phyloP scores from a whole-genome alignment of 1,140 invertebrate genomes.

The Anoplophora glabripennis region DNA sequence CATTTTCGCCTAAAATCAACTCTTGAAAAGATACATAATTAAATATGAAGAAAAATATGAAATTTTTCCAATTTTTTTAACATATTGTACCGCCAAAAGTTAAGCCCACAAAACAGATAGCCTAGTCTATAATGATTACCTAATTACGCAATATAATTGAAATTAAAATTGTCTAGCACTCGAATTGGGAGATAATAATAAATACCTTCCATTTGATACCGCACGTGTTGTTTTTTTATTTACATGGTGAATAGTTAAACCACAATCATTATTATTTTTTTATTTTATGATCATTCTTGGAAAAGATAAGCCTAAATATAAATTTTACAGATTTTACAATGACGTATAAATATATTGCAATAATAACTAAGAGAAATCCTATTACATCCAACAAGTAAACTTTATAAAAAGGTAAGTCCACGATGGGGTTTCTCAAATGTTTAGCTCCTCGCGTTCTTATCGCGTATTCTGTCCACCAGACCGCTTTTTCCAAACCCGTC shows the following conservation, averaged over 20 bases:
- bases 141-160: too few species aligned
- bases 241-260: background rate
- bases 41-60: too few species aligned
- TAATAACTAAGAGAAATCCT: constrained; percentile 9
- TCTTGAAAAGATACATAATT: too few species aligned
- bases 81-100: too few species aligned
- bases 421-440: constrained; percentile 46
- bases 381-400: constrained; percentile 29
- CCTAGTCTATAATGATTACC: too few species aligned
- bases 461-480: constrained; percentile 58
- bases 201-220: background rate
- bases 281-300: background rate
- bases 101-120: too few species aligned
- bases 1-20: too few species aligned
- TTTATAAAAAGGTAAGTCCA: constrained; percentile 40
- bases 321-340: background rate
- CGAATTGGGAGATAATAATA: background rate
- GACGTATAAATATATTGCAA: background rate
- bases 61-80: too few species aligned
- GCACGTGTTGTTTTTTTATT: background rate
- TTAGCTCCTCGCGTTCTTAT: constrained; percentile 51
- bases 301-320: background rate
- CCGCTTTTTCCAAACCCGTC: constrained; percentile 45
- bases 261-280: background rate
- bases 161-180: too few species aligned